phyloP scores from a whole-genome alignment of 2,888 invertebrate genomes.

The Nipponacmea schrenckii region DNA sequence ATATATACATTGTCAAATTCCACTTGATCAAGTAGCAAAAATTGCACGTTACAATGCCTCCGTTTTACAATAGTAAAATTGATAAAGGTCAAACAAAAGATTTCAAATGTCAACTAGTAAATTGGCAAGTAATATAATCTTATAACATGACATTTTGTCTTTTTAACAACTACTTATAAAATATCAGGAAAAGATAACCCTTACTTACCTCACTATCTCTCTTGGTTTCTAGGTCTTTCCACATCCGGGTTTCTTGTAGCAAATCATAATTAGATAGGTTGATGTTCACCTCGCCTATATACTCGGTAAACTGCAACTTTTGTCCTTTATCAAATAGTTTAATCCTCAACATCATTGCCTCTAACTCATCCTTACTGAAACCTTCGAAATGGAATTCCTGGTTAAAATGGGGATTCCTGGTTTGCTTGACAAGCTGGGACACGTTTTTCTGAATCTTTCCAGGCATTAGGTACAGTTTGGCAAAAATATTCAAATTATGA shows the following conservation, averaged over 20 bases:
- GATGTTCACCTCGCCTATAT: conserved; percentile 67
- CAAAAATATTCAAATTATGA: conserved; percentile 64
- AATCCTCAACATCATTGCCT: conserved; percentile 61
- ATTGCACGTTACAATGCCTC: too few species aligned
- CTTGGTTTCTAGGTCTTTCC: conserved; percentile 65
- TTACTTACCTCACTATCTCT: conserved; percentile 44
- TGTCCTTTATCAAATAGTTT: conserved; percentile 65
- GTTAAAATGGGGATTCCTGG: conserved; percentile 65
- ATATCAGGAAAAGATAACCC: background rate
- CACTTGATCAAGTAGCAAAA: too few species aligned
- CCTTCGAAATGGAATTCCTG: conserved; percentile 68
- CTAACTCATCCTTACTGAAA: conserved; percentile 64
- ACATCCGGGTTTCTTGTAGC: conserved; percentile 67
- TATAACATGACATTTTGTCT: too few species aligned
- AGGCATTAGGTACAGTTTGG: conserved; percentile 67
- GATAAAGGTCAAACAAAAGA: too few species aligned
- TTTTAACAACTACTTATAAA: too few species aligned
- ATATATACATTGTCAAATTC: too few species aligned
- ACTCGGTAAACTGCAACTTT: conserved; percentile 63
- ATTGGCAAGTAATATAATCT: too few species aligned
- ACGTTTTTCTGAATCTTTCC: conserved; percentile 67
- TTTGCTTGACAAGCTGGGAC: conserved; percentile 63
- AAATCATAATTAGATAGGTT: conserved; percentile 65
- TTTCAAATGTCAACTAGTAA: too few species aligned
- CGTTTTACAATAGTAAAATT: too few species aligned